Conservation (phyloP, 2,797 vertebrate species). For the Chaetophractus vellerosus region DNA sequence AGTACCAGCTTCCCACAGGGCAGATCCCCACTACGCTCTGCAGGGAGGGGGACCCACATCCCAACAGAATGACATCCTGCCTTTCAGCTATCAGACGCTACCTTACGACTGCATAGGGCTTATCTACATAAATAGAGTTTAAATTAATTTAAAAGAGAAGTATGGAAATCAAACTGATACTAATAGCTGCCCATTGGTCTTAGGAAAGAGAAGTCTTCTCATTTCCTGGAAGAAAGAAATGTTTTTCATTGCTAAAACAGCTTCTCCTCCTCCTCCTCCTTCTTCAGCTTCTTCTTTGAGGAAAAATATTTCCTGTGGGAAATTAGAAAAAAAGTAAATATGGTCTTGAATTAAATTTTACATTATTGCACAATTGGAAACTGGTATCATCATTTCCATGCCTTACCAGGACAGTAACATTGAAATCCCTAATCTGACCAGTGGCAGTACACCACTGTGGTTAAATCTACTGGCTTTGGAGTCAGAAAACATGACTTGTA, state of each 20-base stretch:
- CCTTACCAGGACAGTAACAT: background rate
- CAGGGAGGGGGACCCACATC: too few species aligned
- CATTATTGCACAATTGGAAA: background rate
- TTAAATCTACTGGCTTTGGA: background rate
- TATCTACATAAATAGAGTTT: constrained; percentile 5
- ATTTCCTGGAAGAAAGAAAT: constrained; percentile 20
- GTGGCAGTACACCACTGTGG: background rate
- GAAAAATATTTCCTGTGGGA: constrained; percentile 16
- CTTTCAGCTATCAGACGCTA: background rate
- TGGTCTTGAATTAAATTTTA: background rate
- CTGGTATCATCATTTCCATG: background rate
- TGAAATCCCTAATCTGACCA: background rate
- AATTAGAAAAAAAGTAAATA: constrained; percentile 57
- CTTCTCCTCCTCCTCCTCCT: too few species aligned
- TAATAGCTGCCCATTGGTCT: background rate
- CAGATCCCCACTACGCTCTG: background rate
- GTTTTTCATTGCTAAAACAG: constrained; percentile 5
- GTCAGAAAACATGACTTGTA: background rate
- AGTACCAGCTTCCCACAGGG: too few species aligned
- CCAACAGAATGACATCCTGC: background rate
- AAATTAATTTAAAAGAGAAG: constrained; percentile 19
- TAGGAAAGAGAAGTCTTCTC: constrained; percentile 14
- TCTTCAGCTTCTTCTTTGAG: background rate
- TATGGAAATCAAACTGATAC: background rate
- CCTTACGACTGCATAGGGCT: background rate